Conservation (phyloP, 2,113 vertebrate genomes). For the Pogona vitticeps region DNA sequence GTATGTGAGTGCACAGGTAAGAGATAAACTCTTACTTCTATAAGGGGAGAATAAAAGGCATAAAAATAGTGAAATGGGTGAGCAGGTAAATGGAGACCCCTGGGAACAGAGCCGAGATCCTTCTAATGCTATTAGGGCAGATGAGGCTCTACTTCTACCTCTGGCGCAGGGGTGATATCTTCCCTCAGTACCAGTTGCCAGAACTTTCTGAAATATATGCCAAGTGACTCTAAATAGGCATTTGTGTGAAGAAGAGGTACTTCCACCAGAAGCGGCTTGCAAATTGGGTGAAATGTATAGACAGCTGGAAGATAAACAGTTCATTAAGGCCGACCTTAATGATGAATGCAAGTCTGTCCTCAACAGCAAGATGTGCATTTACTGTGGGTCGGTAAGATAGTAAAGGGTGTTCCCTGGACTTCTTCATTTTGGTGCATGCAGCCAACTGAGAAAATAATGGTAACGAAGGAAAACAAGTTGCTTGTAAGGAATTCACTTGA, state of each 20-base stretch:
- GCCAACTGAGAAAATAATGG: slow-evolving; percentile 32
- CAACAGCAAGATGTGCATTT: neutral
- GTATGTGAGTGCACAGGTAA: neutral
- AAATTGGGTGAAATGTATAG: slow-evolving; percentile 6
- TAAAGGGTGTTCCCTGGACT: slow-evolving; percentile 25
- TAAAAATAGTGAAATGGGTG: neutral
- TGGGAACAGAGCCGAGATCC: neutral
- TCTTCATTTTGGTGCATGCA: slow-evolving; percentile 37
- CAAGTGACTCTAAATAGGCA: neutral
- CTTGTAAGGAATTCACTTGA: slow-evolving; percentile 10
- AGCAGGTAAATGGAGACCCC: neutral
- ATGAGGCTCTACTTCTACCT: neutral
- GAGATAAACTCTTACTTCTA: neutral
- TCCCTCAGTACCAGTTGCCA: accelerated
- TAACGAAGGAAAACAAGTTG: slow-evolving; percentile 36
- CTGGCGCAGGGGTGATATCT: neutral
- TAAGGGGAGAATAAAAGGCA: neutral
- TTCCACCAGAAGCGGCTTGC: neutral
- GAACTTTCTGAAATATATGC: neutral
- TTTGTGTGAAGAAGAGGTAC: neutral
- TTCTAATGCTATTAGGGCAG: neutral
- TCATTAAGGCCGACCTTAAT: slow-evolving; percentile 36
- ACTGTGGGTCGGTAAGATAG: slow-evolving; percentile 5
- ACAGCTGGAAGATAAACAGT: slow-evolving; percentile 24
- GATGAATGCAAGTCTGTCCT: slow-evolving; percentile 25